These are phyloP conservation scores for Cossypha niveicapilla DNA, from an alignment of 2,797 vertebrate genomes.

Conservation along the genomic window DNA sequence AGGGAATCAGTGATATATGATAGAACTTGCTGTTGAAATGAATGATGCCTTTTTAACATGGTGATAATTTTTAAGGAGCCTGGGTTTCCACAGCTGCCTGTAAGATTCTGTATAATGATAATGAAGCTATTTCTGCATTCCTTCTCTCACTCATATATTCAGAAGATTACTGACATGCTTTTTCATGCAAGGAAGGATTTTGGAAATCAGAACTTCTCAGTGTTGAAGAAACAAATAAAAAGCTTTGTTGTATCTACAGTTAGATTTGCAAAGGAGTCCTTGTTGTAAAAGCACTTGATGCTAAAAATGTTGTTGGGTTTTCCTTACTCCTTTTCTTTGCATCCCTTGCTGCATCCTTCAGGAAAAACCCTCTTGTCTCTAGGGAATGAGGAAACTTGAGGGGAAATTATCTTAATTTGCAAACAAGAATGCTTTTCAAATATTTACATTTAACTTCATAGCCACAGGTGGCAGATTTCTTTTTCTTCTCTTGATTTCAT, in stretches of 20 bases:
- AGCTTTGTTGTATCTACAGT: neutral
- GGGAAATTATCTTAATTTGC: neutral
- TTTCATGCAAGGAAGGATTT: neutral
- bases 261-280: neutral
- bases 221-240: neutral
- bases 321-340: neutral
- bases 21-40: neutral
- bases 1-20: neutral
- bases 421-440: neutral
- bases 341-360: fast-evolving
- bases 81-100: neutral
- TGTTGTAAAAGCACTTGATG: neutral
- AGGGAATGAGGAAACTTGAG: neutral
- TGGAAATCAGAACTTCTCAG: neutral
- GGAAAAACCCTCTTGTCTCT: neutral
- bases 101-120: neutral
- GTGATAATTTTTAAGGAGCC: neutral
- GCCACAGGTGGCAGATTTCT: neutral
- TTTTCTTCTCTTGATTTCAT: neutral
- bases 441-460: neutral
- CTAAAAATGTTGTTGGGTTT: neutral
- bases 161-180: neutral
- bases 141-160: neutral
- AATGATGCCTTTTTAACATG: neutral
- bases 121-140: neutral